Base-by-base conservation (phyloP, 2,113 vertebrate species). In the Globicephala melas region DNA sequence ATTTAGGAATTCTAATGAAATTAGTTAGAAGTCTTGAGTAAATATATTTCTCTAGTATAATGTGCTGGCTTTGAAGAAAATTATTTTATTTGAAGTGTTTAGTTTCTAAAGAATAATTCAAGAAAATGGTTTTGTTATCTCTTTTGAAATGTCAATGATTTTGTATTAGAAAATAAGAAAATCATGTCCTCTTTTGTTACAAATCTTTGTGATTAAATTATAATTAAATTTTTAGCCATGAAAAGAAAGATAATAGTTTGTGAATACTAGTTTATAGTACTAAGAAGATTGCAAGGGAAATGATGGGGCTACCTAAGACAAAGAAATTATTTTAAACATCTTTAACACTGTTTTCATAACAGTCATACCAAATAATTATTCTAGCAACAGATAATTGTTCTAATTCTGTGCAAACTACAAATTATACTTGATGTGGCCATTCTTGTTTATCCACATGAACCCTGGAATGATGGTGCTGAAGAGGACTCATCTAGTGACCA, bases 111-210 rank as follows among this genome's bases (percentile, higher is more conserved):
- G 47, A 67, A 13, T 95, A 92, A 65, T n/a, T 83, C 23, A 80
- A 63, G 33, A 96, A 92, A 74, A 70, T 76, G 13, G 4, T 70
- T 82, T 85, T 73, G 33, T 88, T 89, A 70, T 55, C 53, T 85
- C 13, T 63, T 77, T 95, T 88, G 83, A 91, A 95, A 77, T 76
- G 36, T 95, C 44, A 73, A 0, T 77, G 21, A 76, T 50, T 96
- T 95, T 84, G 20, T 87, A 36, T 83, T 83, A 4, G 26, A 91
- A 96, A 93, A 87, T 62, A 71, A 73, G 58, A 89, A 93, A 91
- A 91, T 36, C 18, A 33, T 76, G 58, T 53, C 13, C 60, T 63
- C 33, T 89, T 70, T 89, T 60, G n/a, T 77, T 79, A 62, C 15
- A 76, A 50, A 89, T 5, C 38, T 89, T 67, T 38, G 60, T 89